phyloP scores from a whole-genome alignment of 2,888 invertebrate genomes.

The Erebia aethiops region DNA sequence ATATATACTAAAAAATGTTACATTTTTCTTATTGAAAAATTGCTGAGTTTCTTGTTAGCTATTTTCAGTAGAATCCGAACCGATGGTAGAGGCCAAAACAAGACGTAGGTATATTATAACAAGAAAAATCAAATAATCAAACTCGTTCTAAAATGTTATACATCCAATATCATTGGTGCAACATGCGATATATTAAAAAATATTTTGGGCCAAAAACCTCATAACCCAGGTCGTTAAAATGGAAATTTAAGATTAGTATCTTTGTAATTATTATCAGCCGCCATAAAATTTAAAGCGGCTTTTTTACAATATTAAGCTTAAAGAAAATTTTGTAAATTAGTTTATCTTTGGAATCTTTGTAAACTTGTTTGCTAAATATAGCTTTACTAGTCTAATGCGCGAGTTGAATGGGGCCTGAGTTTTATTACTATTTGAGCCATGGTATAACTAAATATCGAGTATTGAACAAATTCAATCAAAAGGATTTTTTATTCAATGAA shows the following conservation, averaged over 20 bases:
- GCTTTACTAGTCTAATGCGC: too few species aligned
- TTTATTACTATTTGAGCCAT: too few species aligned
- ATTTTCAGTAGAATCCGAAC: too few species aligned
- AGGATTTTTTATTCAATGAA: too few species aligned
- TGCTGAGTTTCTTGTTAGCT: too few species aligned
- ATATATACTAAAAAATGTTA: too few species aligned
- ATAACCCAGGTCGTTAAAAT: slow-evolving; percentile 43
- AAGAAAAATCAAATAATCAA: background rate
- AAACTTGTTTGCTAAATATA: background rate
- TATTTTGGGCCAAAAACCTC: slow-evolving; percentile 51
- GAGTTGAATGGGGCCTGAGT: too few species aligned
- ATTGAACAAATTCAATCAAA: too few species aligned
- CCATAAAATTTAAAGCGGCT: slow-evolving; percentile 13
- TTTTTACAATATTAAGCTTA: slow-evolving; percentile 2
- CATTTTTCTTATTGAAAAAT: too few species aligned
- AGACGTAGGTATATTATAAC: background rate
- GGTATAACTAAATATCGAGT: too few species aligned
- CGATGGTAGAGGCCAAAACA: too few species aligned
- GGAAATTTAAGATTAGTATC: slow-evolving; percentile 23
- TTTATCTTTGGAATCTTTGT: background rate
- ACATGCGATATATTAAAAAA: slow-evolving; percentile 43
- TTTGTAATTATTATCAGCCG: slow-evolving; percentile 2
- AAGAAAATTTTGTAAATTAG: background rate
- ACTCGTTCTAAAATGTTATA: background rate
- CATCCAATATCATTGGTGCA: slow-evolving; percentile 16